These are phyloP conservation scores for Microcebus jonahi DNA, from an alignment of 2,113 vertebrate species.

Conservation along the genomic window DNA sequence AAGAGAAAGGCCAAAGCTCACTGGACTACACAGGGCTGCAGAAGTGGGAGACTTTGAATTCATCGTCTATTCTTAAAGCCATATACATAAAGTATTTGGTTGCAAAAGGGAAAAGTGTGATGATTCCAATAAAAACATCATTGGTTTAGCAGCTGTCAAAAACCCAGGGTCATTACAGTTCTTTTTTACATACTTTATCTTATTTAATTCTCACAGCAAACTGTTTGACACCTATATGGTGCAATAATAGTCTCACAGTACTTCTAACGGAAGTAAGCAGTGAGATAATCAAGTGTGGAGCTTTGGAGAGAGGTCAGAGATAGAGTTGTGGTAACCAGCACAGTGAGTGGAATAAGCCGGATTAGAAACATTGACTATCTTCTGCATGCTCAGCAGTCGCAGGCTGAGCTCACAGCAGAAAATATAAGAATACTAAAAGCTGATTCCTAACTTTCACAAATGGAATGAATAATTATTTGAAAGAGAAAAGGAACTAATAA, in stretches of 20 bases:
- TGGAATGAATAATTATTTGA: neutral
- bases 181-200: neutral
- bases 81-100: neutral
- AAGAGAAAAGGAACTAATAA: neutral
- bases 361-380: neutral
- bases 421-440: neutral
- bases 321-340: neutral
- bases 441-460: neutral
- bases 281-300: neutral
- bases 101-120: neutral
- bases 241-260: neutral
- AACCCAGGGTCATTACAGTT: neutral
- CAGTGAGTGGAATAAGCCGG: neutral
- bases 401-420: neutral
- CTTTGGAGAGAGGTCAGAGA: neutral
- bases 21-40: no score
- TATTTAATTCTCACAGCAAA: slow-evolving; percentile 2
- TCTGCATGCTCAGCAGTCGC: neutral
- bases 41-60: neutral
- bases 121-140: neutral
- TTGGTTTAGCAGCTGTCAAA: neutral
- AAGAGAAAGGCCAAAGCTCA: neutral
- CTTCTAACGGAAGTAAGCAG: neutral
- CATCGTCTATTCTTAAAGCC: neutral
- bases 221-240: neutral